Conservation (phyloP, 2,797 vertebrate species). For the Rousettus madagascariensis region DNA sequence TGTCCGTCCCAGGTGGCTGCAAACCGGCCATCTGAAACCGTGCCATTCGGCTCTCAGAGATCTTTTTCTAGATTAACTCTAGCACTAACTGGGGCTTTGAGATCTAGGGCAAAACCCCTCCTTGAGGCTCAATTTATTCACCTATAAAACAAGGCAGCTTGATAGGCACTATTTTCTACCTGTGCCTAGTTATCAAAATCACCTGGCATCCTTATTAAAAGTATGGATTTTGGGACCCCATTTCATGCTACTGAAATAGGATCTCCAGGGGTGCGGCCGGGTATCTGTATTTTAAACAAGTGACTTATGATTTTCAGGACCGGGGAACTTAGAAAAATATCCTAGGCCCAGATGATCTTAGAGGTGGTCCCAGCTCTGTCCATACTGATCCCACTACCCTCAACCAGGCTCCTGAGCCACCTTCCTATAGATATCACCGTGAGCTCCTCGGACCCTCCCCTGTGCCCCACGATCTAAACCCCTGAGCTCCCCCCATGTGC, state of each 20-base stretch:
- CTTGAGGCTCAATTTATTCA: not conserved
- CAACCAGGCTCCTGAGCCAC: accelerated
- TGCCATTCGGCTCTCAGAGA: not conserved
- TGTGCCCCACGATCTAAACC: not conserved
- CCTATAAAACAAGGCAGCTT: not conserved
- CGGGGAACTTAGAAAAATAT: not conserved
- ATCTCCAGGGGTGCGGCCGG: not conserved
- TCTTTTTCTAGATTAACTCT: not conserved
- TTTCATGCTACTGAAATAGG: not conserved
- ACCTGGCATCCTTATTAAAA: not conserved
- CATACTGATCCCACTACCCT: not conserved
- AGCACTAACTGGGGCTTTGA: not conserved
- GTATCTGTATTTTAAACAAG: conserved; percentile 40
- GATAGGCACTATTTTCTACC: not conserved
- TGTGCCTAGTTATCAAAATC: not conserved
- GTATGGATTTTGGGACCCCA: not conserved
- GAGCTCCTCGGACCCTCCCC: not conserved
- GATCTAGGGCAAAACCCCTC: conserved; percentile 26
- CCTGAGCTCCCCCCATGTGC: not conserved
- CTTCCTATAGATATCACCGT: not conserved
- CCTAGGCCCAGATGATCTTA: not conserved
- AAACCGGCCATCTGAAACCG: not conserved
- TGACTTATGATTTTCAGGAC: conserved; percentile 32
- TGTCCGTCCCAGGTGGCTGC: not conserved
- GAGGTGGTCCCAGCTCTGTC: not conserved